Conservation (phyloP, 53 echinoderm and acorn worm species). For the Hippasteria phrygiana region DNA sequence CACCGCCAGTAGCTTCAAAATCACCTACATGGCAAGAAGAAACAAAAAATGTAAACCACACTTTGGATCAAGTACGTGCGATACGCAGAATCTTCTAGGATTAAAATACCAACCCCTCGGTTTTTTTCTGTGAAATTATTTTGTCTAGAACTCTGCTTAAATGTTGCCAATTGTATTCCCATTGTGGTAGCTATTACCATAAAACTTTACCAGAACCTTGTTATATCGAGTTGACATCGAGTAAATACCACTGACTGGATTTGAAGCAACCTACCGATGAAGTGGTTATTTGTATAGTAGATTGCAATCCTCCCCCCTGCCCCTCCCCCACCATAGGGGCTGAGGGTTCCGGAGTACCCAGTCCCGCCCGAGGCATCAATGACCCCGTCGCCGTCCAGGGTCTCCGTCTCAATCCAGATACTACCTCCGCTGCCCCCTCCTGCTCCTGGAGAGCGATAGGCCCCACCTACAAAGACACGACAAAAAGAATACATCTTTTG, state of each 20-base stretch:
- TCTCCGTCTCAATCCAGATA: conserved; percentile 84
- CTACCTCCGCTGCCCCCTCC: conserved; percentile 94
- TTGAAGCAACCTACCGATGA: conserved; percentile 67
- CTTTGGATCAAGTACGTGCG: no score
- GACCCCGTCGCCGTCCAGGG: conserved; percentile 82
- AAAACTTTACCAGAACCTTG: background rate
- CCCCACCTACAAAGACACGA: conserved; percentile 68
- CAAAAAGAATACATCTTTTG: background rate
- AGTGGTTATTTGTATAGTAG: conserved; percentile 89
- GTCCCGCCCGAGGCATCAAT: conserved; percentile 82
- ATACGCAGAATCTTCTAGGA: background rate
- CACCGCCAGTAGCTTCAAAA: conserved; percentile 81
- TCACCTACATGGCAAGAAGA: conserved; percentile 65
- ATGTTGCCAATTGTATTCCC: no score
- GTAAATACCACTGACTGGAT: no score
- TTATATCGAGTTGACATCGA: no score
- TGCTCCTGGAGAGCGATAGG: conserved; percentile 74
- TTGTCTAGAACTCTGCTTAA: background rate
- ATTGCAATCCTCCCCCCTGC: conserved; percentile 90
- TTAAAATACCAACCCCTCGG: background rate
- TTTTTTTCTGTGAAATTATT: background rate
- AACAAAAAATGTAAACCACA: background rate
- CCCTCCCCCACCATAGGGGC: conserved; percentile 80
- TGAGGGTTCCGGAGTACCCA: conserved; percentile 61
- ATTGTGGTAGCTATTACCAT: no score